Base-by-base conservation (phyloP, 2,888 invertebrate genomes). In the Diaprepes abbreviatus region DNA sequence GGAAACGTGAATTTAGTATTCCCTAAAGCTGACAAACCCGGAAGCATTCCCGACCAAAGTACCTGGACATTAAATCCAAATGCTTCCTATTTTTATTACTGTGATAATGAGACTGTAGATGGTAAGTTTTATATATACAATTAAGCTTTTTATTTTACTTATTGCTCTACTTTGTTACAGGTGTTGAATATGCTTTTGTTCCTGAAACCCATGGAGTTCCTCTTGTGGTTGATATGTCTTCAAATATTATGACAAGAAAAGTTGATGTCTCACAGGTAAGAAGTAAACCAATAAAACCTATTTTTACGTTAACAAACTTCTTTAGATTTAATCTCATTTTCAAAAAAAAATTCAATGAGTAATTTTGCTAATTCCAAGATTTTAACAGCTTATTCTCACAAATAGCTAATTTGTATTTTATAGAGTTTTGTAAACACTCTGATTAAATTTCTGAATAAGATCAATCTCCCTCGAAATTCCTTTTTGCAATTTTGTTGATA, bases 101-200 rank as follows among this genome's bases (percentile, higher is more conserved):
- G 98, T 83, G 93, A 93, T 75, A 99, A 99, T 83, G 98, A 99
- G 87, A 99, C 98, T 9, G 93, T 99, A 66, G 95, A 98, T 82
- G 98, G 97, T 92, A 87, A 86, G 80, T 43, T 38, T 24, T 24
- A 24, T 5, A 24, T 24, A 5, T 24, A n/a, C n/a, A n/a, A n/a
- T n/a, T n/a, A n/a, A n/a, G n/a, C n/a, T 24, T 5, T 24, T 5
- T 24, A 4, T 24, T 5, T 24, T 24, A 24, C 24, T 24, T 5
- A 24, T 24, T 24, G 24, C 5, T 24, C 24, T 24, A 24, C 16
- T 55, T 31, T 40, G n/a, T 58, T 52, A 45, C 79, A 93, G 94
- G 95, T 58, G 91, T 97, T n/a, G 96, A 96, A 84, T 95, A 94
- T 80, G 88, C 91, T 73, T 91, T 88, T 75, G 86, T 95, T 66